These are phyloP conservation scores for Saccostrea echinata DNA, from an alignment of 1,140 invertebrate species.

Conservation along the genomic window DNA sequence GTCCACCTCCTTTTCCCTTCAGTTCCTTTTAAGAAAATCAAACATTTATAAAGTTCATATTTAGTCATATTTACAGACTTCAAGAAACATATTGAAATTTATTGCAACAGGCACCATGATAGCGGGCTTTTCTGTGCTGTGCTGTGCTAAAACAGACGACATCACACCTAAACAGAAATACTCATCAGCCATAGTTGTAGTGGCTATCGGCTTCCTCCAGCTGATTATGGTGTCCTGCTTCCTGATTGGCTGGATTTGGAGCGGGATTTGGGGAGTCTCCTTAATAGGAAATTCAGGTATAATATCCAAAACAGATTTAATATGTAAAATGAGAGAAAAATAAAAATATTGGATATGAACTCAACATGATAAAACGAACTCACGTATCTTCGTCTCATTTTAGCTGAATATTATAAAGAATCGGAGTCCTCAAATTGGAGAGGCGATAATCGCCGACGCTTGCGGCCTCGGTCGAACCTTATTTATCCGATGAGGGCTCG, in stretches of 20 bases:
- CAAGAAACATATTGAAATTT: no score
- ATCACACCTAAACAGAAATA: constrained; percentile 56
- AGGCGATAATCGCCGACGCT: constrained; percentile 21
- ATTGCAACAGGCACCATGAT: constrained; percentile 59
- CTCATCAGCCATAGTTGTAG: constrained; percentile 58
- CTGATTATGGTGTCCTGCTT: constrained; percentile 62
- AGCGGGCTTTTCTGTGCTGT: constrained; percentile 59
- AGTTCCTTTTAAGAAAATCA: no score
- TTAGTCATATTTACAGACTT: no score
- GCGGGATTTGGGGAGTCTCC: constrained; percentile 66
- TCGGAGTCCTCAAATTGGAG: not conserved
- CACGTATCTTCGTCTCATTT: not conserved
- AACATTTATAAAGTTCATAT: no score
- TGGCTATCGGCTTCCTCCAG: constrained; percentile 66
- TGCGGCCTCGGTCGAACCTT: constrained; percentile 59
- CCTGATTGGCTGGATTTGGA: constrained; percentile 69
- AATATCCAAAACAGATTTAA: not conserved
- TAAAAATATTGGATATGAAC: no score
- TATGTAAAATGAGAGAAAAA: no score
- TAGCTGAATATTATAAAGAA: constrained; percentile 44
- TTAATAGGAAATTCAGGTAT: constrained; percentile 66
- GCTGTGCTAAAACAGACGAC: constrained; percentile 60
- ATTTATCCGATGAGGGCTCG: constrained; percentile 66
- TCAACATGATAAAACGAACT: no score
- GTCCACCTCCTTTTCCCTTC: no score